These are phyloP conservation scores for Sterna hirundo DNA, from an alignment of 2,113 vertebrate species.

Conservation along the genomic window DNA sequence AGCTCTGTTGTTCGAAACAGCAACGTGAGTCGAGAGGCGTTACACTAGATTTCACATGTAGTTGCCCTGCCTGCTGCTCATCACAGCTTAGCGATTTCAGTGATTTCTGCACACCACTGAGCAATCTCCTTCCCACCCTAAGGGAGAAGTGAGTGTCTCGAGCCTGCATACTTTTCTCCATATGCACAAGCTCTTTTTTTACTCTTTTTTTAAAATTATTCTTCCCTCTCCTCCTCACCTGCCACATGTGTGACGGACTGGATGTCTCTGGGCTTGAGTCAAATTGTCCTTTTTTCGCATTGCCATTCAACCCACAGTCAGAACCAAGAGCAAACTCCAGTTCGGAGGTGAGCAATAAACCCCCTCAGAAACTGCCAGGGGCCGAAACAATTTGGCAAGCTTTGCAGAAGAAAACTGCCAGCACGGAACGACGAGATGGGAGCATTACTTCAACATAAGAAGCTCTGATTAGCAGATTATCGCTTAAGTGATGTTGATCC, in stretches of 20 bases:
- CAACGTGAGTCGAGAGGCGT: accelerated
- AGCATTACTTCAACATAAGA: background rate
- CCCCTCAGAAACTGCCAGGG: background rate
- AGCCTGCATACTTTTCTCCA: background rate
- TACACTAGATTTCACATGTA: background rate
- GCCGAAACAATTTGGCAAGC: background rate
- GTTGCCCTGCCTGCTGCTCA: background rate
- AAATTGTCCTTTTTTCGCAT: background rate
- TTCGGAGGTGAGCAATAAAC: background rate
- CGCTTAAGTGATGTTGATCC: background rate
- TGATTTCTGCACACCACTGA: background rate
- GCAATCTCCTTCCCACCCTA: background rate
- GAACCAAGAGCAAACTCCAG: background rate
- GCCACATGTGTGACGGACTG: accelerated
- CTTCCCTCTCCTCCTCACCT: background rate
- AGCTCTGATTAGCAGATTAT: background rate
- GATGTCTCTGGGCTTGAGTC: background rate
- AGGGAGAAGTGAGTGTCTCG: accelerated
- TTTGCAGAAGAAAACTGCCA: background rate
- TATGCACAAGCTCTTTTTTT: background rate
- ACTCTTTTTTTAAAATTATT: background rate
- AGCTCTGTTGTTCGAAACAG: background rate
- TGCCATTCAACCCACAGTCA: background rate
- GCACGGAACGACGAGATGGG: background rate
- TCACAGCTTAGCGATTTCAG: background rate